A percentile compares a stretch with the other conserved stretches of the same genome.
Conservation (phyloP, 1,140 invertebrate genomes). For the Drosophila pachea region DNA sequence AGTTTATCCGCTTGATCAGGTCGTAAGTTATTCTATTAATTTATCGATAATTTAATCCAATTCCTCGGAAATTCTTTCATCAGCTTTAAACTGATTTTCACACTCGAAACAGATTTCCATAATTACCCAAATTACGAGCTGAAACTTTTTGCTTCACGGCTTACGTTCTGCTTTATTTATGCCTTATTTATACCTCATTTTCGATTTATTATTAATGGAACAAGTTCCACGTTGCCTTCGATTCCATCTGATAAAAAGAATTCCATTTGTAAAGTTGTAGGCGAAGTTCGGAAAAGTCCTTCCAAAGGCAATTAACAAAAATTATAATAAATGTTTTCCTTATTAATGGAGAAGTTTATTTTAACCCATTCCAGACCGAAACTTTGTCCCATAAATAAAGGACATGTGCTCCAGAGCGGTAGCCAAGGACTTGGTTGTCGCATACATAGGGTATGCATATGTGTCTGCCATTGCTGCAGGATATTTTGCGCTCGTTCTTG, state of each 20-base stretch:
- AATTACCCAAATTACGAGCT: constrained; percentile 40
- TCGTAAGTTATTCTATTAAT: not conserved
- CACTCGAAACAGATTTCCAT: constrained; percentile 51
- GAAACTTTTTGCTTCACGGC: not conserved
- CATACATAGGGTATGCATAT: no score
- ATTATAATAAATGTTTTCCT: constrained; percentile 47
- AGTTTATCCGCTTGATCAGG: not conserved
- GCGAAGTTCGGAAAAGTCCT: constrained; percentile 14
- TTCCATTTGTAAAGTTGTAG: constrained; percentile 54
- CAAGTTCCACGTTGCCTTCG: not conserved
- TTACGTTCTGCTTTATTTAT: constrained; percentile 23
- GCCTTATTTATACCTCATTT: not conserved
- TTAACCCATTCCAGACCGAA: not conserved
- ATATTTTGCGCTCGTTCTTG: no score
- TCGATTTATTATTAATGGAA: constrained; percentile 24
- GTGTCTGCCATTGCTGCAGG: no score
- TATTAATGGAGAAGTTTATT: constrained; percentile 49
- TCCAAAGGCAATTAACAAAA: constrained; percentile 32
- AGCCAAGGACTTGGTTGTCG: not conserved
- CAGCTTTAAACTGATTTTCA: not conserved
- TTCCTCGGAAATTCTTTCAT: not conserved
- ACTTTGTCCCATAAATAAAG: not conserved
- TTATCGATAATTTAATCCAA: not conserved
- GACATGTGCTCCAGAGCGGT: not conserved
- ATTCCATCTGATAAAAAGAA: constrained; percentile 48